Conservation (phyloP, 2,113 vertebrate genomes). For the Microtus pennsylvanicus region DNA sequence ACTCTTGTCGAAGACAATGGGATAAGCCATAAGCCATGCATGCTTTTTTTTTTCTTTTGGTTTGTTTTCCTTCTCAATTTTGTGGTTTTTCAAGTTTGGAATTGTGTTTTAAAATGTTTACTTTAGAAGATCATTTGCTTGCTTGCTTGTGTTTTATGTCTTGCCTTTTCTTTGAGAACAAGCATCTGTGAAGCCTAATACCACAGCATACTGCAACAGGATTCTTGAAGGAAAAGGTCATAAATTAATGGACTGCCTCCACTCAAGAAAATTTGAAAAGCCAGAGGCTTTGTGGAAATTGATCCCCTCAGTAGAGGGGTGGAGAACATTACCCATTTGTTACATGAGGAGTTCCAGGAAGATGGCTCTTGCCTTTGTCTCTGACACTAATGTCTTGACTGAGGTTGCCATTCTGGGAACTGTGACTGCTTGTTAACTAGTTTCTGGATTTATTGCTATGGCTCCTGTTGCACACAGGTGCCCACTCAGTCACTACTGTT, state of each 20-base stretch:
- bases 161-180: conserved; percentile 41
- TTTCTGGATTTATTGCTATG: conserved; percentile 38
- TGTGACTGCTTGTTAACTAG: background rate
- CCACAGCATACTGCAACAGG: background rate
- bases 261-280: conserved; percentile 1
- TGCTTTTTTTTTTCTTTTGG: background rate
- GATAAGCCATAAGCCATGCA: background rate
- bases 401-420: conserved; percentile 36
- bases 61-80: conserved; percentile 1
- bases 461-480: background rate
- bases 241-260: conserved; percentile 13
- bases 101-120: conserved; percentile 27
- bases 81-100: conserved; percentile 32
- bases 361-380: background rate
- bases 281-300: background rate
- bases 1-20: background rate
- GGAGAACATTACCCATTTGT: conserved; percentile 1
- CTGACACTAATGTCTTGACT: background rate
- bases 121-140: conserved; percentile 16
- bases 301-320: background rate
- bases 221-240: background rate
- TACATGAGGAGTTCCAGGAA: background rate
- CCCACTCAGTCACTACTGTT: conserved; percentile 22
- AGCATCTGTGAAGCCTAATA: background rate
- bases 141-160: conserved; percentile 12